These are phyloP conservation scores for Coilia nasus DNA, from an alignment of 2,797 vertebrate genomes.

Conservation along the genomic window DNA sequence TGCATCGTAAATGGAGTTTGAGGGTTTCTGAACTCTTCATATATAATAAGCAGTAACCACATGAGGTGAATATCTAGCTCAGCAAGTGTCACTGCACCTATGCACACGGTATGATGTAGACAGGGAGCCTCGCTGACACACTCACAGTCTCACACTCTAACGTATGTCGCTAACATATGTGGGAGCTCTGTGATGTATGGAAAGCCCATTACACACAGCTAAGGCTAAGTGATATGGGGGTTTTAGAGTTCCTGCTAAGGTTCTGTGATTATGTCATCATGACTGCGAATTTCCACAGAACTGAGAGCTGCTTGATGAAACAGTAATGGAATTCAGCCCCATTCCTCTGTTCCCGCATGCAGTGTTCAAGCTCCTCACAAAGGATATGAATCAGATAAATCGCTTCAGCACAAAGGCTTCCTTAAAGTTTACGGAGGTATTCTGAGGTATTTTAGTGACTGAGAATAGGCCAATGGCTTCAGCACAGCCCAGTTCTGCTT, in stretches of 20 bases:
- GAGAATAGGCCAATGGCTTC: too few relatives aligned
- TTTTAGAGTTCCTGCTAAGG: neutral
- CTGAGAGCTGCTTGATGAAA: neutral
- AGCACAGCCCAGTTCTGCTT: neutral
- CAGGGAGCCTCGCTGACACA: neutral
- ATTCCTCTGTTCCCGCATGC: neutral
- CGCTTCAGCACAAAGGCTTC: neutral
- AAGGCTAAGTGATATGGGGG: neutral
- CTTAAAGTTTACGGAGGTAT: too few relatives aligned
- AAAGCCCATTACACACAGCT: neutral
- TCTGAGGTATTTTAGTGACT: too few relatives aligned
- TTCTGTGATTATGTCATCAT: neutral
- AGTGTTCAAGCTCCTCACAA: neutral
- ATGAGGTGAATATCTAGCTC: neutral
- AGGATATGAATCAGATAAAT: neutral
- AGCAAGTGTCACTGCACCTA: neutral
- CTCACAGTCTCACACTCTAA: neutral
- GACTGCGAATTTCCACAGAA: neutral
- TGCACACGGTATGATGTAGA: neutral
- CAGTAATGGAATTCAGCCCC: neutral
- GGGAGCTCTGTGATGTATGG: neutral
- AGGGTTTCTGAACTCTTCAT: too few relatives aligned
- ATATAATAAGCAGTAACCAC: neutral
- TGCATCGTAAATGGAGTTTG: too few relatives aligned
- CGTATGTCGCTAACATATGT: too few relatives aligned